These are phyloP conservation scores for Auanema sp. DNA, from an alignment of 2,888 invertebrate species.

Conservation along the genomic window DNA sequence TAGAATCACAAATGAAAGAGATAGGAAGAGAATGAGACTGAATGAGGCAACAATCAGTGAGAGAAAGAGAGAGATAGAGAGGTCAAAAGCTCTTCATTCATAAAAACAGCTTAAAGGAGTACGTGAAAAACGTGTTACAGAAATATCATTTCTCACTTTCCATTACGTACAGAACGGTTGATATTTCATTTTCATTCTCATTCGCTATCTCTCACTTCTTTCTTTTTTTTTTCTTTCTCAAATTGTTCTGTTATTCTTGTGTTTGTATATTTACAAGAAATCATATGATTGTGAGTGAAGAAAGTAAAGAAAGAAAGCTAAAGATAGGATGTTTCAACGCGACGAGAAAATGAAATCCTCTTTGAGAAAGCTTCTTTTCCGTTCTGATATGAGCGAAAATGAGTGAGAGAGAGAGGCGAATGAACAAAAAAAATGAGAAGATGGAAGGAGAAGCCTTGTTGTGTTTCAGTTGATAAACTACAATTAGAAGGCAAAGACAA, in stretches of 20 bases:
- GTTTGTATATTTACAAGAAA: too few relatives aligned
- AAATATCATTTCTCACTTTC: not conserved
- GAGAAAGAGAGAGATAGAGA: not conserved
- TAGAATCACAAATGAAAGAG: too few relatives aligned
- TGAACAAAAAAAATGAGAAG: constrained; percentile 9
- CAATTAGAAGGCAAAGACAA: constrained; percentile 4
- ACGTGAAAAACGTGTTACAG: not conserved
- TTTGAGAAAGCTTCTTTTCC: too few relatives aligned
- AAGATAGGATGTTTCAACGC: too few relatives aligned
- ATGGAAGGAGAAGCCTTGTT: constrained; percentile 8
- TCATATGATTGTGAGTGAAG: too few relatives aligned
- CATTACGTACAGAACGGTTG: not conserved
- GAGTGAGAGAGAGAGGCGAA: too few relatives aligned
- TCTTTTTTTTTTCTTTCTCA: too few relatives aligned
- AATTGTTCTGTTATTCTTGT: too few relatives aligned
- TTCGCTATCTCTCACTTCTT: too few relatives aligned
- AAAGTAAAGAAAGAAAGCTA: too few relatives aligned
- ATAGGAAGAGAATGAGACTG: not conserved
- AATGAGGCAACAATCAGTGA: not conserved
- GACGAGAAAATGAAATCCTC: too few relatives aligned
- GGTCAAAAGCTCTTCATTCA: not conserved
- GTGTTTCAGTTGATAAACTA: constrained; percentile 6
- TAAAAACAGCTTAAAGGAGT: not conserved
- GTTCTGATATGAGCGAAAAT: too few relatives aligned
- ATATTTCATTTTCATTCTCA: not conserved